Base-by-base conservation (phyloP, 2,113 vertebrate species). In the Peromyscus californicus region DNA sequence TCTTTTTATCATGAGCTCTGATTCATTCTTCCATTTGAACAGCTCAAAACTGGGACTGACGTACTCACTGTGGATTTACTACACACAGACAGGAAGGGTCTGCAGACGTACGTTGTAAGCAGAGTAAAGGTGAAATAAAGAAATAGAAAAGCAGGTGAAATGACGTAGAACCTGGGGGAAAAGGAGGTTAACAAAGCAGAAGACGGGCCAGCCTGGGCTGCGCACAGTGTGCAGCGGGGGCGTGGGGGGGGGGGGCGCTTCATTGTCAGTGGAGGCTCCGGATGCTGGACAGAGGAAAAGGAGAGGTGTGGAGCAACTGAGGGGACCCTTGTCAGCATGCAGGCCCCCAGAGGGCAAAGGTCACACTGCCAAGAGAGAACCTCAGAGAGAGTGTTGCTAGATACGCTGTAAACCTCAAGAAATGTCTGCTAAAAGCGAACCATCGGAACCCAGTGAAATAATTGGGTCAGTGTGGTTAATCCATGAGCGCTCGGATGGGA, bases 321-420 rank as follows among this genome's bases (percentile, higher is more conserved):
- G 15, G 24, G 24, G 29, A 39, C 12, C 22, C 0, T 24, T 10
- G 15, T 5, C 7, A 3, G 15, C 5, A 19, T 21, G 51, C 1
- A 4, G 4, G 24, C 9, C 48, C 84, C 12, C 3, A 12, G 67
- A 63, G 36, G 2, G 59, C 59, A 80, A 61, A 57, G 88, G 24
- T 0, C 19, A 59, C 21, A 7, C 29, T n/a, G 5, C 26, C 72
- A 72, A 39, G 39, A 48, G 4, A 19, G 3, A 9, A 4, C 12
- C 2, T 22, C 4, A 17, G 19, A 36, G 39, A 39, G 36, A 51
- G 12, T 15, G 29, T 16, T 24, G 22, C 19, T 70, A 21, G 21
- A 36, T 15, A n/a, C 15, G 65, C 13, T 1, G 13, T 51, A 57
- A 59, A 45, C 6, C 22, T 69, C 39, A 89, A 75, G 72, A 79